Conservation (phyloP, 2,888 invertebrate genomes). For the Orthosia gothica region DNA sequence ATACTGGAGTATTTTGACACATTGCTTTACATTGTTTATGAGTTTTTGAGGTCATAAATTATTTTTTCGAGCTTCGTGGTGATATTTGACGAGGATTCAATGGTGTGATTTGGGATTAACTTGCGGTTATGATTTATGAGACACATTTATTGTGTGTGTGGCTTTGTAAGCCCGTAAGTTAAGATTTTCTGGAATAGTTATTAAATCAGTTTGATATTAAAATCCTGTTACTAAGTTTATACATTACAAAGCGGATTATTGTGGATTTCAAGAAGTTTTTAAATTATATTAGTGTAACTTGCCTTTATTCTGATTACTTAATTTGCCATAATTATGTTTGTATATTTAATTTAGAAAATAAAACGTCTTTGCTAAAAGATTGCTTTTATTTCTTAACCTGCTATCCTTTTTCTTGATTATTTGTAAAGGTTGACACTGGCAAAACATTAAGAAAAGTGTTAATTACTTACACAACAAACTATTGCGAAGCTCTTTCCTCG, state of each 20-base stretch:
- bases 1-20: slow-evolving; percentile 89
- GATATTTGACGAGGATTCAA: slow-evolving; percentile 85
- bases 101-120: slow-evolving; percentile 81
- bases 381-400: no score
- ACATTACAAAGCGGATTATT: neutral
- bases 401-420: no score
- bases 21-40: slow-evolving; percentile 87
- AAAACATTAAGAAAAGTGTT: no score
- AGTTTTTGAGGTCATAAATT: slow-evolving; percentile 86
- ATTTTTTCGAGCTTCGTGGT: slow-evolving; percentile 75
- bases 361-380: no score
- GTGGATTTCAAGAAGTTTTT: neutral
- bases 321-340: neutral
- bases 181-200: slow-evolving; percentile 29
- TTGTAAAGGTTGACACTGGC: no score
- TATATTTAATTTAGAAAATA: no score
- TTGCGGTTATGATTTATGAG: slow-evolving; percentile 86
- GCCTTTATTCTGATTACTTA: neutral
- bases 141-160: slow-evolving; percentile 67
- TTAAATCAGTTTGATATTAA: neutral
- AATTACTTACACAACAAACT: no score
- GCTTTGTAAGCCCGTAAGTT: slow-evolving; percentile 54
- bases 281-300: neutral
- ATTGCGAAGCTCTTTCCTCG: no score
- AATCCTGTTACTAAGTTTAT: neutral